Evolutionary conservation across 2,113 vertebrate species (phyloP).

Genomic region (Ictalurus furcatus): DNA sequence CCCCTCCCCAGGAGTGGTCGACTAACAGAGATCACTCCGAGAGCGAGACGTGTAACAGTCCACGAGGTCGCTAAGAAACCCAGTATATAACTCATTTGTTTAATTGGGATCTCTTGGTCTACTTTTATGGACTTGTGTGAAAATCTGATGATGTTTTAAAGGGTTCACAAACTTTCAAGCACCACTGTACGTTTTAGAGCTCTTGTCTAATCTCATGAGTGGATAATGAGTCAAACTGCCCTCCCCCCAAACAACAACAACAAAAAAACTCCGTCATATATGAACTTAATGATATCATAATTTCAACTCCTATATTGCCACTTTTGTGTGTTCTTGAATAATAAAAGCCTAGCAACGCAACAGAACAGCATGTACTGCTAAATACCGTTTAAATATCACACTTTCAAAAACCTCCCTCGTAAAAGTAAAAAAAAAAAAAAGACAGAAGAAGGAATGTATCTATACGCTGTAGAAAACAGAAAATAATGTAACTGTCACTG

Average conservation of each 20-base stretch:
- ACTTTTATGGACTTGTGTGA: too few species aligned
- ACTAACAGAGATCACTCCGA: too few species aligned
- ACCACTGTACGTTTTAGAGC: neutral
- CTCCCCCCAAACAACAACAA: neutral
- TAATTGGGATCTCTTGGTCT: too few species aligned
- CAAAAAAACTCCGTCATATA: neutral
- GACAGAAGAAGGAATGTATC: neutral
- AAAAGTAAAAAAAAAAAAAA: neutral
- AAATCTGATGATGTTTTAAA: too few species aligned
- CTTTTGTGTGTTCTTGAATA: neutral
- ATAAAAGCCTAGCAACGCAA: neutral
- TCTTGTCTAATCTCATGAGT: neutral
- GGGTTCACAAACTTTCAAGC: too few species aligned
- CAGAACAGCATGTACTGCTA: neutral
- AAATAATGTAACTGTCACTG: conserved; percentile 44
- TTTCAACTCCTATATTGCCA: neutral
- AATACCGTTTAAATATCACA: conserved; percentile 35
- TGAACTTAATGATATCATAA: neutral
- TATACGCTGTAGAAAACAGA: conserved; percentile 28
- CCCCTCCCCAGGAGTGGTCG: too few species aligned
- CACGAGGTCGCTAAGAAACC: too few species aligned
- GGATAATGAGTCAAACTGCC: neutral
- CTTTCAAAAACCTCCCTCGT: neutral
- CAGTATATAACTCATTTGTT: too few species aligned
- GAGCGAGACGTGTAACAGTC: too few species aligned